Percentiles rank a stretch among this genome's conserved stretches.
These are phyloP conservation scores for Spermophilus dauricus DNA, from an alignment of 2,113 vertebrate species.

Conservation along the genomic window DNA sequence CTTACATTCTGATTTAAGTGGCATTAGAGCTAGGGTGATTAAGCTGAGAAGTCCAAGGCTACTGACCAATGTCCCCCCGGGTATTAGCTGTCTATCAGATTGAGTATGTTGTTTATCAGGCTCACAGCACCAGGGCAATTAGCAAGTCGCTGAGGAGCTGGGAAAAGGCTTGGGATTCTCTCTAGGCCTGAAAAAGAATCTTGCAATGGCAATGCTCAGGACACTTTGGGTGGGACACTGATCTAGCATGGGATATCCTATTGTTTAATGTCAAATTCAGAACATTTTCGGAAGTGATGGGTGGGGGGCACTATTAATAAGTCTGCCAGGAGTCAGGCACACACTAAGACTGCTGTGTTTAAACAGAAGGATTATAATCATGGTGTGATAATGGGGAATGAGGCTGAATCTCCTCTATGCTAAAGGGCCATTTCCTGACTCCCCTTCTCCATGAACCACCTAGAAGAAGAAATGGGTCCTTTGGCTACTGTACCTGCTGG, in stretches of 20 bases:
- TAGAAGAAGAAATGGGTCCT: background rate
- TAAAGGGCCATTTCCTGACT: background rate
- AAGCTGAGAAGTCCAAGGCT: constrained; percentile 88
- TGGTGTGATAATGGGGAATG: background rate
- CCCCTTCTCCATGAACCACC: background rate
- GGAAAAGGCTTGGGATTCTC: background rate
- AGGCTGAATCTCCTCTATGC: background rate
- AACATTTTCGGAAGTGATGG: background rate
- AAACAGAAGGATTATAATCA: background rate
- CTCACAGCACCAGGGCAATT: constrained; percentile 81
- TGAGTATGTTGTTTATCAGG: constrained; percentile 88
- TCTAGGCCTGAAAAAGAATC: background rate
- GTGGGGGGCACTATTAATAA: background rate
- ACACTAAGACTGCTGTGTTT: background rate
- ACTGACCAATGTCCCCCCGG: constrained; percentile 84
- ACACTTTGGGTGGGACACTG: background rate
- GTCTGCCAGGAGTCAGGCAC: background rate
- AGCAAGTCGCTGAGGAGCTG: constrained; percentile 50
- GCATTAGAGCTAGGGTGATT: constrained; percentile 90
- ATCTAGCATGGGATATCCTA: background rate
- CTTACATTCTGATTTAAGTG: constrained; percentile 94
- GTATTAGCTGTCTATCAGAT: constrained; percentile 91
- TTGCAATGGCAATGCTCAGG: background rate
- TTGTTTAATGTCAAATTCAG: background rate
- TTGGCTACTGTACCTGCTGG: accelerated